Base-by-base conservation (phyloP, 2,797 vertebrate genomes). In the Octomys mimax region DNA sequence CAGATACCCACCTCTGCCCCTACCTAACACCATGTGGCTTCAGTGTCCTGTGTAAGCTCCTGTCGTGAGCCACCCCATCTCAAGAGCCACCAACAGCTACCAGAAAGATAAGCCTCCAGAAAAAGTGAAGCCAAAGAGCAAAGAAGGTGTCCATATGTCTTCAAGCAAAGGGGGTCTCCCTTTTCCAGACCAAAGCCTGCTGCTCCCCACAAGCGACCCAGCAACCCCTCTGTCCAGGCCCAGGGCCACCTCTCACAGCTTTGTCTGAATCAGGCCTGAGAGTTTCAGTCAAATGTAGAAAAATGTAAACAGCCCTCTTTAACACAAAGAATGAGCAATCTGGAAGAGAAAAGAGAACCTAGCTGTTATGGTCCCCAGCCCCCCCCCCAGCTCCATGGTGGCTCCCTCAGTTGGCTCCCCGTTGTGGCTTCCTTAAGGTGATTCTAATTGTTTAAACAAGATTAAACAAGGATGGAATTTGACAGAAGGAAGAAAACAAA, bases 401-500 rank as follows among this genome's bases (percentile, higher is more conserved):
- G 26, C 57, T 95, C 82, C 42, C 42, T 42, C 5, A 6, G 42
- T 4, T 42, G 42, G 49, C 49, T 49, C 49, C 49, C 64, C 66
- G 66, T 77, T 87, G 85, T 94, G 81, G 75, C 90, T 96, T 88
- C 84, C 95, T 95, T 83, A 94, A 91, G 78, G 90, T 93, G 84
- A 97, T 92, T 93, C 80, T 96, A 95, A 95, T 90, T 95, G 86
- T 97, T 97, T 93, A 68, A 97, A 96, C 97, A 97, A 97, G 97
- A 97, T 95, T 95, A 96, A 97, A 97, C 97, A 97, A 92, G 97
- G 88, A 78, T 89, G 96, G 95, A 97, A 97, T 98, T 97, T 95
- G 83, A 96, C 88, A 97, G 87, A 64, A 79, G 96, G 87, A 93
- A 94, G 81, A 91, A 87, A 89, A 80, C 94, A 71, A 82, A 3